Conservation (phyloP, 2,113 vertebrate genomes). For the Actinemys pallida region DNA sequence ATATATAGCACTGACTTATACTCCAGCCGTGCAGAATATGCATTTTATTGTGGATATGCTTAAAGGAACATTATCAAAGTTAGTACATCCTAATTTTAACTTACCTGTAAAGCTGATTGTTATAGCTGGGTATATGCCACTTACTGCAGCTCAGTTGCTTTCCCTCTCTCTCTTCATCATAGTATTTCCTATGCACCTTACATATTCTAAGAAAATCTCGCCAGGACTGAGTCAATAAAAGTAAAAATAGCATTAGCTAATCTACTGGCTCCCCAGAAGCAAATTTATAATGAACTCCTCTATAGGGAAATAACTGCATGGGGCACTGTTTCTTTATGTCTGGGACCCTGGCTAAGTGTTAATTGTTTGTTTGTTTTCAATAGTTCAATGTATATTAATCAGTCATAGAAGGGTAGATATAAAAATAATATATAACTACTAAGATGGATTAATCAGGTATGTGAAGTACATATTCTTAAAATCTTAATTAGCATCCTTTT, state of each 20-base stretch:
- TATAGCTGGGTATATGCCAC: neutral
- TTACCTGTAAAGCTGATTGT: neutral
- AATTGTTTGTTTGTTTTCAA: neutral
- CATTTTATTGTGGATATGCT: neutral
- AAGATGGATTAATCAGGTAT: neutral
- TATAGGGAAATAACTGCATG: no score
- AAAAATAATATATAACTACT: neutral
- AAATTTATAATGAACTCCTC: neutral
- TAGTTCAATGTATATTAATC: neutral
- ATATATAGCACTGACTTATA: neutral
- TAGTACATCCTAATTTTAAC: neutral
- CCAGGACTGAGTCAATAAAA: neutral
- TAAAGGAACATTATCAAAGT: neutral
- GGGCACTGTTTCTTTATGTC: no score
- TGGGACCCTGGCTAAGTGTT: neutral
- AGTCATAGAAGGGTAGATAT: neutral
- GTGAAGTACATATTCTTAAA: neutral
- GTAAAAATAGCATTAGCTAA: neutral
- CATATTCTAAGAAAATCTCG: neutral
- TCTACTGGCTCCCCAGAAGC: neutral
- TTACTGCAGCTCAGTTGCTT: neutral
- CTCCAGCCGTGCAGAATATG: neutral
- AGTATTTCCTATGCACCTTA: neutral
- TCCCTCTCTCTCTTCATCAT: neutral
- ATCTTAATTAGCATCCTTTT: neutral